A percentile compares a stretch with the other conserved stretches of the same genome.
Conservation (phyloP, 2,888 invertebrate genomes). For the Seladonia tumulorum region DNA sequence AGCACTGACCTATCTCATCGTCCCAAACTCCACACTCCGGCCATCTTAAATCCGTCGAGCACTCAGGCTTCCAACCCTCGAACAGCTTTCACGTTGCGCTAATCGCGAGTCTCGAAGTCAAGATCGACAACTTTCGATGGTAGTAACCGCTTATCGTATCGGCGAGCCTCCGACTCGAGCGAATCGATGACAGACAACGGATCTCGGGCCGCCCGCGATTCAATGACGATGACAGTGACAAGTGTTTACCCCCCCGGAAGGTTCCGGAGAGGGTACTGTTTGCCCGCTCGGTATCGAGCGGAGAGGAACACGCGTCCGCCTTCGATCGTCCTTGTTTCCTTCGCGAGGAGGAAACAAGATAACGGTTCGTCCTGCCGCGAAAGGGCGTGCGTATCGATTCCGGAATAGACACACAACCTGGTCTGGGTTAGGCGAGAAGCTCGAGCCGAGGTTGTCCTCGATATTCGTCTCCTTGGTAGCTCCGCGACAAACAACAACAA, state of each 20-base stretch:
- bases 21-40: too few species aligned
- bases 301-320: conserved; percentile 15
- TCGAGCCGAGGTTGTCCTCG: neutral
- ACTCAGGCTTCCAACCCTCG: neutral
- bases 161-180: neutral
- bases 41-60: too few species aligned
- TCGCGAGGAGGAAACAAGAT: conserved; percentile 34
- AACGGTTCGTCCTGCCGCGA: conserved; percentile 30
- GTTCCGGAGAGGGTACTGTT: conserved; percentile 39
- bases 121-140: neutral
- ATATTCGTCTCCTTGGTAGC: neutral
- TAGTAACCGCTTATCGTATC: neutral
- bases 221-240: conserved; percentile 23
- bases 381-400: conserved; percentile 44
- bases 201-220: conserved; percentile 19
- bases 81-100: too few species aligned
- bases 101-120: neutral
- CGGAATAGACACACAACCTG: neutral
- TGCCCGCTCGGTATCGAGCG: conserved; percentile 49
- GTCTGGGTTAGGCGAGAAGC: neutral
- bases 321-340: conserved; percentile 63
- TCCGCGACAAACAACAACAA: neutral
- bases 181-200: neutral
- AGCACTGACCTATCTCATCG: neutral
- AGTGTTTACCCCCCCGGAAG: conserved; percentile 40